Conservation (phyloP, 2,797 vertebrate genomes). For the Rhinogobio ventralis region DNA sequence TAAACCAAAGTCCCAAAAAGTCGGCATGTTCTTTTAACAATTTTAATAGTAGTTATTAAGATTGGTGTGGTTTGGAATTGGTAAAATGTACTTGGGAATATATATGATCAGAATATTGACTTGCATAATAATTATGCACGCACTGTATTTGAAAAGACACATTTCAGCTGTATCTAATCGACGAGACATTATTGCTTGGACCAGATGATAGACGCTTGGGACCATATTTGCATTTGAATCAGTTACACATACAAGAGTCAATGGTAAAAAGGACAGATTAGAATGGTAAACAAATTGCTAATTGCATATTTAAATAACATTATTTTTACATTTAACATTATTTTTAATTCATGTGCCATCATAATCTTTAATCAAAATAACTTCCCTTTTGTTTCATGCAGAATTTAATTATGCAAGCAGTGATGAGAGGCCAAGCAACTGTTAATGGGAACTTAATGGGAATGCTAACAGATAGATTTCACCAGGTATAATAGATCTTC, state of each 20-base stretch:
- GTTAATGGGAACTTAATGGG: neutral
- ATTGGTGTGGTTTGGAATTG: too few species aligned
- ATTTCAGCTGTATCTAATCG: too few species aligned
- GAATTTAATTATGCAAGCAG: neutral
- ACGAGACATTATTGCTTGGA: too few species aligned
- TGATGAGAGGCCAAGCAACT: neutral
- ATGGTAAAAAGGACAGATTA: neutral
- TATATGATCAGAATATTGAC: too few species aligned
- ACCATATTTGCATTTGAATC: neutral
- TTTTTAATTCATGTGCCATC: neutral
- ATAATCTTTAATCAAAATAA: neutral
- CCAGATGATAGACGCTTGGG: neutral
- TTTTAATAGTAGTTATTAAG: too few species aligned
- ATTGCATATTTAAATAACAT: too few species aligned
- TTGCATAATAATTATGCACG: too few species aligned
- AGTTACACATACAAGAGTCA: neutral
- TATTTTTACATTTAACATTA: too few species aligned
- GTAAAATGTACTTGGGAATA: too few species aligned
- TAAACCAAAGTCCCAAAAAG: too few species aligned
- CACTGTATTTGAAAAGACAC: too few species aligned
- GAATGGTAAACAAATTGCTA: neutral
- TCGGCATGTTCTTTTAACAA: too few species aligned
- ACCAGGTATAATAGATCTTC: neutral
- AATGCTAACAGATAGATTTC: neutral
- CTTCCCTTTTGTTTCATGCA: neutral